Evolutionary conservation across 2,888 invertebrate species (phyloP).

Genomic region (Spisula solida): DNA sequence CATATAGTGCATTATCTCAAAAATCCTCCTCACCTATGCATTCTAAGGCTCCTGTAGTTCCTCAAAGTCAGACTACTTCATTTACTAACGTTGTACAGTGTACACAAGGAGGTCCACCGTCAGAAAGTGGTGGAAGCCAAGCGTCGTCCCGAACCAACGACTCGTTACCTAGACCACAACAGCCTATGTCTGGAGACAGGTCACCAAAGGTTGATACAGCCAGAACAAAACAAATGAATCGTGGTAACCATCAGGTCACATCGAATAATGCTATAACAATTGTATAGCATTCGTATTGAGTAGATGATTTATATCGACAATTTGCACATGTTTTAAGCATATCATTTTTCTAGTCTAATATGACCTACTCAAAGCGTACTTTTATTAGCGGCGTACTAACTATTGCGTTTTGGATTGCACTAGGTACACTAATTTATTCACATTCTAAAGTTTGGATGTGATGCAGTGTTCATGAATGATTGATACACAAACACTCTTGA

Average conservation of each 20-base stretch:
- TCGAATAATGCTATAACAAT: slow-evolving; percentile 83
- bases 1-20: slow-evolving; percentile 82
- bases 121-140: slow-evolving; percentile 37
- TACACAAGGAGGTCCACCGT: slow-evolving; percentile 26
- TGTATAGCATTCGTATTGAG: slow-evolving; percentile 70
- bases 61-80: slow-evolving; percentile 63
- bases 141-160: slow-evolving; percentile 51
- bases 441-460: background rate
- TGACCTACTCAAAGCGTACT: background rate
- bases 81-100: slow-evolving; percentile 50
- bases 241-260: slow-evolving; percentile 70
- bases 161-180: slow-evolving; percentile 33
- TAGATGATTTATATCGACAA: slow-evolving; percentile 20
- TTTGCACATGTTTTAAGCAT: slow-evolving; percentile 31
- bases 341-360: slow-evolving; percentile 26
- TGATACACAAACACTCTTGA: background rate
- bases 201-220: slow-evolving; percentile 57
- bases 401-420: background rate
- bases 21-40: slow-evolving; percentile 82
- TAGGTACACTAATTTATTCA: background rate
- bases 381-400: background rate
- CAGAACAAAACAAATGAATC: slow-evolving; percentile 66
- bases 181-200: slow-evolving; percentile 32
- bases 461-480: no score
- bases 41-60: slow-evolving; percentile 80